Evolutionary conservation across 2,113 vertebrate genomes (phyloP).

Genomic region (Hepsetus odoe): DNA sequence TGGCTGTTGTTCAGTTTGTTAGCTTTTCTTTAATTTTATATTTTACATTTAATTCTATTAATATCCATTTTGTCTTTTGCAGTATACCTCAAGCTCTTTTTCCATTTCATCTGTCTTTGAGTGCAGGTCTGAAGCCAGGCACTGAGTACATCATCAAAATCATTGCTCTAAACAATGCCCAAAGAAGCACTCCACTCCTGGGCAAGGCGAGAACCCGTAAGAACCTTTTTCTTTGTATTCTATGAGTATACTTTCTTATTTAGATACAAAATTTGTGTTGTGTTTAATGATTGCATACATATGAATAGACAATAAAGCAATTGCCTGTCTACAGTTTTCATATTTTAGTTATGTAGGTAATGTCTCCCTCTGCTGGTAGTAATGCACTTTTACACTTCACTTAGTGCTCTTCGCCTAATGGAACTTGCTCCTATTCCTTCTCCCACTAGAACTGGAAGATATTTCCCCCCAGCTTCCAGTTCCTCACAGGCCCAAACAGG

Average conservation of each 20-base stretch:
- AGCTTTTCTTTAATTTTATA: too few relatives aligned
- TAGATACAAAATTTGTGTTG: not conserved
- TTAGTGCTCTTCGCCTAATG: too few relatives aligned
- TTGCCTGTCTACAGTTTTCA: not conserved
- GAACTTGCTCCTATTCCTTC: slow-evolving; percentile 58
- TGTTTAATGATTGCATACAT: not conserved
- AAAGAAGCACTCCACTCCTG: slow-evolving; percentile 86
- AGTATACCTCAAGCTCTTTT: too few relatives aligned
- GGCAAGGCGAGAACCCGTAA: slow-evolving; percentile 95
- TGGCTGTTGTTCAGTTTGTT: too few relatives aligned
- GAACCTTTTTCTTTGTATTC: slow-evolving; percentile 39
- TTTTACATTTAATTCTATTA: too few relatives aligned
- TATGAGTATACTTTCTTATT: not conserved
- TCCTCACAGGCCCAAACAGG: slow-evolving; percentile 77
- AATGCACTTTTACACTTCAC: slow-evolving; percentile 56
- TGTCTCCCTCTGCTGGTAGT: slow-evolving; percentile 41
- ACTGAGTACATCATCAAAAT: slow-evolving; percentile 90
- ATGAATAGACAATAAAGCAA: not conserved
- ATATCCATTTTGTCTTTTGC: too few relatives aligned
- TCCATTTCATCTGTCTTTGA: not conserved
- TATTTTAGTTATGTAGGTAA: not conserved
- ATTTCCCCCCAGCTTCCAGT: slow-evolving; percentile 84
- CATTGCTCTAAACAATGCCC: slow-evolving; percentile 85
- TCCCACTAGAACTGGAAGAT: slow-evolving; percentile 74
- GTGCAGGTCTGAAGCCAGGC: slow-evolving; percentile 84